Conservation (phyloP, 2,888 invertebrate genomes). For the Thereva unica region DNA sequence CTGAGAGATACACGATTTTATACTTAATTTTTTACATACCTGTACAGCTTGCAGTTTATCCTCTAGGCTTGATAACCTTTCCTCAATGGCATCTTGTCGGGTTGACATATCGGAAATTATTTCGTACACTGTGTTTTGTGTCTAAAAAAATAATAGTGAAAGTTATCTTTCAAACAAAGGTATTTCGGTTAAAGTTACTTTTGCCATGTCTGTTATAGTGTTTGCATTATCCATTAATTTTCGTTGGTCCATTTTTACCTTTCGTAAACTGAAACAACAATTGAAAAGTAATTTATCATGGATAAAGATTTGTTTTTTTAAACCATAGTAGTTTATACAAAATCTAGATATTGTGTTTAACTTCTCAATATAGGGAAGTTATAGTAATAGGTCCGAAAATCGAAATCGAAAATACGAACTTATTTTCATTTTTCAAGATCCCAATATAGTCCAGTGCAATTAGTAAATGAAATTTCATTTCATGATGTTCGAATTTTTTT, state of each 20-base stretch:
- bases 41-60: constrained; percentile 86
- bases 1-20: neutral
- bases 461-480: too few relatives aligned
- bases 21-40: constrained; percentile 55
- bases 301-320: too few relatives aligned
- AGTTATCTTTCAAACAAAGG: constrained; percentile 7
- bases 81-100: constrained; percentile 91
- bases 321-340: too few relatives aligned
- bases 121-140: constrained; percentile 97
- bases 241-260: constrained; percentile 99
- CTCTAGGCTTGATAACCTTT: constrained; percentile 89
- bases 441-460: too few relatives aligned
- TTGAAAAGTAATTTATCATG: too few relatives aligned
- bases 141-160: constrained; percentile 62
- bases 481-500: too few relatives aligned
- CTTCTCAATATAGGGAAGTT: too few relatives aligned
- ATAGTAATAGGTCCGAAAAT: too few relatives aligned
- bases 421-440: too few relatives aligned
- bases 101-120: constrained; percentile 97
- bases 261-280: constrained; percentile 77
- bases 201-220: constrained; percentile 99
- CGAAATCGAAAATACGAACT: too few relatives aligned
- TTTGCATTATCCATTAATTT: constrained; percentile 99
- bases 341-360: too few relatives aligned
- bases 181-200: constrained; percentile 68